phyloP scores from a whole-genome alignment of 2,888 invertebrate genomes.

The Chaitophorus viminalis region DNA sequence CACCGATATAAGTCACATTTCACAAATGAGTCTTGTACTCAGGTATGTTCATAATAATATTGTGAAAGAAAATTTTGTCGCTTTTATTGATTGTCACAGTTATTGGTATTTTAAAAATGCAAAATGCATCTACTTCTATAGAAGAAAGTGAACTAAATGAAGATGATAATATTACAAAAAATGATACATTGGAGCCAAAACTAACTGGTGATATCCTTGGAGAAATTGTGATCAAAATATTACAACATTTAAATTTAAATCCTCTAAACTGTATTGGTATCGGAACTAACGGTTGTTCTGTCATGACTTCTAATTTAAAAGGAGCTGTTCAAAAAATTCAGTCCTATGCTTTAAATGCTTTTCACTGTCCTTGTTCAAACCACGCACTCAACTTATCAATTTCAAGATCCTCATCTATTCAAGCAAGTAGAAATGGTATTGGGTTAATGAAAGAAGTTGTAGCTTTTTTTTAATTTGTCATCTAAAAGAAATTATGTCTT shows the following conservation, averaged over 20 bases:
- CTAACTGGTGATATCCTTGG: conserved; percentile 17
- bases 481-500: conserved; percentile 14
- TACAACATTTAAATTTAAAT: conserved; percentile 21
- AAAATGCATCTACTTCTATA: conserved; percentile 1
- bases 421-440: not conserved
- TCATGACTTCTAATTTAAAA: conserved; percentile 61
- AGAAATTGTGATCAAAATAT: not conserved
- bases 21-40: conserved; percentile 23
- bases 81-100: no score
- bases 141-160: conserved; percentile 27
- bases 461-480: conserved; percentile 15
- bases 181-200: not conserved
- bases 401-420: conserved; percentile 54
- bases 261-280: conserved; percentile 62
- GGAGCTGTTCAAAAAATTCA: conserved; percentile 60
- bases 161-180: conserved; percentile 10
- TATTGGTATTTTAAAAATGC: conserved; percentile 15
- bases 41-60: conserved; percentile 44
- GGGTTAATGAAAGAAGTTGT: no score
- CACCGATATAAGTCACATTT: conserved; percentile 64
- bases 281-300: conserved; percentile 62
- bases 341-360: conserved; percentile 38
- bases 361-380: conserved; percentile 59
- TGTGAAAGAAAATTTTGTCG: no score
- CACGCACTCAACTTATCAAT: conserved; percentile 62